These are phyloP conservation scores for Polyergus mexicanus DNA, from an alignment of 1,140 invertebrate species.

Conservation along the genomic window DNA sequence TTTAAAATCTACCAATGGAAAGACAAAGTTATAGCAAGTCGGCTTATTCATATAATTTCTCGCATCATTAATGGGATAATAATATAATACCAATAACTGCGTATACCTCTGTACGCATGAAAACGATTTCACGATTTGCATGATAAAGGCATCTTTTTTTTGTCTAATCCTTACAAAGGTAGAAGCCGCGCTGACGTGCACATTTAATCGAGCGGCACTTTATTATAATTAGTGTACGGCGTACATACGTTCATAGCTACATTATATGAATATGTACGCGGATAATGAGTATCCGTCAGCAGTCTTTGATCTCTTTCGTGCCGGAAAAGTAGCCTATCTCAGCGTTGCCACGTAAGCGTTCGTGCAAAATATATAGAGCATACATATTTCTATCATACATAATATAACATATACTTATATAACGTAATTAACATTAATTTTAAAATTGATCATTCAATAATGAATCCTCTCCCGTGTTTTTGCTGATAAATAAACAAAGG, in stretches of 20 bases:
- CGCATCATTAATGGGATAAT: neutral
- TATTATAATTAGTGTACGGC: slow-evolving; percentile 47
- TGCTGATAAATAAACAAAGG: neutral
- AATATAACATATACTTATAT: neutral
- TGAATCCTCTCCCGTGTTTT: neutral
- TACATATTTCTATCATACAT: neutral
- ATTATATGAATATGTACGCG: slow-evolving; percentile 44
- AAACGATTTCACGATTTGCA: slow-evolving; percentile 28
- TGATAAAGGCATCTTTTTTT: neutral
- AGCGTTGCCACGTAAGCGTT: slow-evolving; percentile 15
- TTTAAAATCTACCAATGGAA: neutral
- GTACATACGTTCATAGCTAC: slow-evolving; percentile 24
- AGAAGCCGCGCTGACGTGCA: neutral
- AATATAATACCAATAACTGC: neutral
- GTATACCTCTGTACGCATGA: neutral
- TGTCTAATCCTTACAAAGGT: slow-evolving; percentile 9
- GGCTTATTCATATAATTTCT: neutral
- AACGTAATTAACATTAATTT: neutral
- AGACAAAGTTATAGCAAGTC: too few relatives aligned
- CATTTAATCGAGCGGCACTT: slow-evolving; percentile 34
- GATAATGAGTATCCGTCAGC: slow-evolving; percentile 45
- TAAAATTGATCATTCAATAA: neutral
- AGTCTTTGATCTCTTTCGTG: slow-evolving; percentile 52
- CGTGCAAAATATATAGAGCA: slow-evolving; percentile 14
- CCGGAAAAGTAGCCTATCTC: slow-evolving; percentile 25